Evolutionary conservation across 2,797 vertebrate species (phyloP), one percentile per base, ranked within the genome.

Genomic region (Aythya fuligula): DNA sequence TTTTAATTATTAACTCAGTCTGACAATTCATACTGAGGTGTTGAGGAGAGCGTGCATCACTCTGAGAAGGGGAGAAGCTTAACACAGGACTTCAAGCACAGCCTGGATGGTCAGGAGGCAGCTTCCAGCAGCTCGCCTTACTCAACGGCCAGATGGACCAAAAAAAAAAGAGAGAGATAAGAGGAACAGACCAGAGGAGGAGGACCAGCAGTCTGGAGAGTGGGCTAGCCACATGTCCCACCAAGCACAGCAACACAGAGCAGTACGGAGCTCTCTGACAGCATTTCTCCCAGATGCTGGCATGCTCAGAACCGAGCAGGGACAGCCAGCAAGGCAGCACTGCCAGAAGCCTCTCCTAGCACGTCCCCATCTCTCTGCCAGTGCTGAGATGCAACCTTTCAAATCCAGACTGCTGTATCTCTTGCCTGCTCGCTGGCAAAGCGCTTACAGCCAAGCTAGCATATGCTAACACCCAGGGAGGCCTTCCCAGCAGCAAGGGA

Each of bases 1-100:
- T 93, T 96, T 94, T 89, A 96, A 95, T 96, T n/a, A 94, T 95
- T 95, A 83, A 94, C 86, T 92, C 53, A 58, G 84, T 20, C 61
- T 49, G 25, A 27, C 51, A 28, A 30, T 18, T 67, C 76, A 41
- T 65, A 54, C 39, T 14, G 32, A 57, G 56, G 54, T 58, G 49
- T 11, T 75, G 90, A 64, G 88, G 73, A 84, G 77, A 81, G 84
- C 11, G 54, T 0, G 41, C 47, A 64, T 90, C 80, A 72, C 21
- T 24, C 82, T 81, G 1, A 64, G 54, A 43, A 78, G 64, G 78
- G 45, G 54, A 90, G 39, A 69, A 88, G 91, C 85, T 88, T 73
- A 41, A 86, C 21, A 2, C 7, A 22, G 53, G 70, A 75, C 21
- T 86, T 76, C 47, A 81, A 72, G 64, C 67, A 45, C 70, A 88